Evolutionary conservation across 2,797 vertebrate genomes (phyloP), one percentile per base, ranked within the genome.

Genomic region (Enoplosus armatus): DNA sequence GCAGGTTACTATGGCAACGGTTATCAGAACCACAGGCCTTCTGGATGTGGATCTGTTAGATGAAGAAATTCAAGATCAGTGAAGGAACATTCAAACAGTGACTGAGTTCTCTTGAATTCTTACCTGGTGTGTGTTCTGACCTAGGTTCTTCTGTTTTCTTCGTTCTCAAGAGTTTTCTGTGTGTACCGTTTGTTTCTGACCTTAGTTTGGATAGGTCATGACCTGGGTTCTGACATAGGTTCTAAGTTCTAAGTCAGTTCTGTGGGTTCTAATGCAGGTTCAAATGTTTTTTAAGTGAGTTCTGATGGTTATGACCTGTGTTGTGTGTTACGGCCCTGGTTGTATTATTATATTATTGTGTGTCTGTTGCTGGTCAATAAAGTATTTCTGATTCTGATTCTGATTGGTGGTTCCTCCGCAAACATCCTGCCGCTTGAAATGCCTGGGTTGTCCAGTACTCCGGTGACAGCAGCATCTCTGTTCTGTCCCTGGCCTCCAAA

Each of bases 1-100:
- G 90, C 33, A 93, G 85, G 80, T 93, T 93, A 29, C 91, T 90
- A 1, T 91, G 82, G 82, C 92, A 93, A 48, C 58, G 72, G 56
- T 93, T 87, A 56, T 93, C 92, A 55, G 84, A 54, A 65, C 92
- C 92, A 22, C 92, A 93, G 14, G 85, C 79, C 64, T 91, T 93
- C 75, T 77, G 85, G 53, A 93, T 84, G 58, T 93, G 90, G 60
- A 93, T 87, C 92, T 93, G 63, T 74, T 0, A 4, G 24, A 59
- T 0, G 15, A 39, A 56, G 14, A 64, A 10, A 55, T n/a, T 22
- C 5, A 24, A 3, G 2, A 22, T 31, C 37, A 66, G 29, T 20
- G 3, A 60, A 43, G 6, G 2, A 26, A 41, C 8, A 0, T 56
- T 51, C 3, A n/a, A 10, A 67, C 15, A 53, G 22, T 29, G n/a